These are phyloP conservation scores for Pogonognathellus flavescens DNA, from an alignment of 1,140 invertebrate genomes.

Conservation along the genomic window DNA sequence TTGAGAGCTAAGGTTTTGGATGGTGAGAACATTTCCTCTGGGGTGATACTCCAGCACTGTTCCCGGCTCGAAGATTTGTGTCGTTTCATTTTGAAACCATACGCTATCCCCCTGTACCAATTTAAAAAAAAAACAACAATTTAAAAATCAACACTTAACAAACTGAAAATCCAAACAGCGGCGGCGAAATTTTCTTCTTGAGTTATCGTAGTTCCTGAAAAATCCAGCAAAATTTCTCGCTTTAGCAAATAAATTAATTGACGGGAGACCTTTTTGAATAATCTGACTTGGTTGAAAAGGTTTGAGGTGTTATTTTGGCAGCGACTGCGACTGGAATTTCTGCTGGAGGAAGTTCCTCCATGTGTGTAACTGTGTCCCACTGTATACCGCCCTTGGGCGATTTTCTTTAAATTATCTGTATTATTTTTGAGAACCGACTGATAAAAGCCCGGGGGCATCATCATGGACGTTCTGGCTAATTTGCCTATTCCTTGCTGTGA, in stretches of 20 bases:
- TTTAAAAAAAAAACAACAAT: no score
- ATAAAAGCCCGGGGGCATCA: conserved; percentile 34
- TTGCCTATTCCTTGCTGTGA: neutral
- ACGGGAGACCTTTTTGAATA: conserved; percentile 12
- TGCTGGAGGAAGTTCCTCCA: neutral
- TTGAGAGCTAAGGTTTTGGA: conserved; percentile 32
- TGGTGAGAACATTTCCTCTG: conserved; percentile 57
- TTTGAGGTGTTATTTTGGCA: neutral
- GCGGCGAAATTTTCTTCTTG: neutral
- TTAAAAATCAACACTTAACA: neutral
- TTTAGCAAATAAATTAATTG: no score
- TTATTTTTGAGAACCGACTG: conserved; percentile 24
- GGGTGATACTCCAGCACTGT: conserved; percentile 55
- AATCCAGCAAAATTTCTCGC: no score
- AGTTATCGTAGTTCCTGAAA: no score
- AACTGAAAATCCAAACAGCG: neutral
- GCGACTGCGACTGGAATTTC: neutral
- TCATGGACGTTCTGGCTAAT: conserved; percentile 31
- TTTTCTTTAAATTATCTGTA: conserved; percentile 35
- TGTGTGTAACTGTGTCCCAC: conserved; percentile 12
- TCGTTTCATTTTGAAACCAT: conserved; percentile 36
- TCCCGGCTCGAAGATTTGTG: conserved; percentile 51
- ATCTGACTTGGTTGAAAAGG: conserved; percentile 24
- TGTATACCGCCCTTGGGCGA: neutral
- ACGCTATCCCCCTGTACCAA: conserved; percentile 1